Conservation (phyloP, 1,140 invertebrate genomes). For the Antheraea mylitta region DNA sequence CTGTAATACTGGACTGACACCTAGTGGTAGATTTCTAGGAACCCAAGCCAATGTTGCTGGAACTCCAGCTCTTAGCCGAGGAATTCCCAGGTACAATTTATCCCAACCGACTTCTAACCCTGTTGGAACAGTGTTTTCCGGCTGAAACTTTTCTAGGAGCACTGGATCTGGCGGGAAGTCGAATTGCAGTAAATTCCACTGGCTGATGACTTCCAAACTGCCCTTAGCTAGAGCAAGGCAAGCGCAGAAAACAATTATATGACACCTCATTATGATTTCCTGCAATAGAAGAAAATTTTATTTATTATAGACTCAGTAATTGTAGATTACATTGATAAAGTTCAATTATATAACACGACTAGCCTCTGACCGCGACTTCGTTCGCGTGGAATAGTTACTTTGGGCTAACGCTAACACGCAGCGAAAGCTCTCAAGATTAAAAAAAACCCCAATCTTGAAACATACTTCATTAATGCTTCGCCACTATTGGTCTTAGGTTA, state of each 20-base stretch:
- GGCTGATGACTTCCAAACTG: constrained; percentile 83
- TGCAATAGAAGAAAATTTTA: constrained; percentile 19
- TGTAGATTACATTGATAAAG: too few species aligned
- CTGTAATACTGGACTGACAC: constrained; percentile 83
- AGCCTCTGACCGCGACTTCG: too few species aligned
- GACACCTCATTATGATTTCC: constrained; percentile 35
- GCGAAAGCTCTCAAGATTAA: too few species aligned
- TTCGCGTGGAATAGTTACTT: too few species aligned
- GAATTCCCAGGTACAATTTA: constrained; percentile 85
- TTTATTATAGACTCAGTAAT: neutral
- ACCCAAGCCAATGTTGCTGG: constrained; percentile 86
- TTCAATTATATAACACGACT: too few species aligned
- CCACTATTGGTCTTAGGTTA: too few species aligned
- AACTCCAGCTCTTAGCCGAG: constrained; percentile 85
- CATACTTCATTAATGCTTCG: too few species aligned
- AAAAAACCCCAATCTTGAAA: too few species aligned
- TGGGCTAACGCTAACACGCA: too few species aligned
- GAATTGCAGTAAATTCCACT: constrained; percentile 86
- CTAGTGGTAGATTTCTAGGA: constrained; percentile 80
- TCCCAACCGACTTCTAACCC: constrained; percentile 86
- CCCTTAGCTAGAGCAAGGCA: constrained; percentile 47
- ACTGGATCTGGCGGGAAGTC: constrained; percentile 82
- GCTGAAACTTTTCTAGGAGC: constrained; percentile 80
- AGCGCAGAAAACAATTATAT: constrained; percentile 40
- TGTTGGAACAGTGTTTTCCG: constrained; percentile 86